Percentiles rank a stretch among this genome's conserved stretches.
Evolutionary conservation across 2,113 vertebrate species (phyloP).

Genomic region (Perca fluviatilis): DNA sequence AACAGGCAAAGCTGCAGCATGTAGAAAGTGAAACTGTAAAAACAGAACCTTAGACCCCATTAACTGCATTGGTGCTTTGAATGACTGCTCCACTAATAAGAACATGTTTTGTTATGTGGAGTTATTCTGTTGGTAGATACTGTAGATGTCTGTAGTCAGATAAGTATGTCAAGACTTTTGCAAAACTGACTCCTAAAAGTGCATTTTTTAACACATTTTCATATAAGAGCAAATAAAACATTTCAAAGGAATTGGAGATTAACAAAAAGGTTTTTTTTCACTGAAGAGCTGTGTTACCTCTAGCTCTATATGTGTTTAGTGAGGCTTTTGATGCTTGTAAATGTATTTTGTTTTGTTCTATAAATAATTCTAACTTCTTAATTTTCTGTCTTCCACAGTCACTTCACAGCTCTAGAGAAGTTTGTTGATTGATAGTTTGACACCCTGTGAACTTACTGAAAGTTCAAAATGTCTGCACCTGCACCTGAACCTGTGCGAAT

Average conservation of each 20-base stretch:
- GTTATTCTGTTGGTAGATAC: too few relatives aligned
- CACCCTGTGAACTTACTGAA: not conserved
- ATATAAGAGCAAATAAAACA: not conserved
- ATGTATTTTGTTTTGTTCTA: too few relatives aligned
- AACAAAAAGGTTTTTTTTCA: too few relatives aligned
- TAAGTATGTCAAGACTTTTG: not conserved
- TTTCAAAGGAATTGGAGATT: not conserved
- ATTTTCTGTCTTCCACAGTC: too few relatives aligned
- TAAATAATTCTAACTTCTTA: not conserved
- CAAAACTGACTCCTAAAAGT: not conserved
- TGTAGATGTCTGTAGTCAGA: not conserved
- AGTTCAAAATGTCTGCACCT: not conserved
- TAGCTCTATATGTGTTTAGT: too few relatives aligned
- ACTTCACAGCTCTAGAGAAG: not conserved
- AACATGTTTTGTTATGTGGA: not conserved
- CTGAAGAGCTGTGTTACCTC: too few relatives aligned
- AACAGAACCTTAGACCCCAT: not conserved
- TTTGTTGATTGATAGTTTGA: not conserved
- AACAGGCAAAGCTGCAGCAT: constrained; percentile 39
- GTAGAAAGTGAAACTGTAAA: not conserved
- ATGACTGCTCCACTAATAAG: not conserved
- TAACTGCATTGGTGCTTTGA: not conserved
- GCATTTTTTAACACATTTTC: not conserved
- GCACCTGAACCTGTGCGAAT: too few relatives aligned
- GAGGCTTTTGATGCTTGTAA: too few relatives aligned